Evolutionary conservation across 1,140 invertebrate genomes (phyloP).

Genomic region (Bombus haemorrhoidalis): DNA sequence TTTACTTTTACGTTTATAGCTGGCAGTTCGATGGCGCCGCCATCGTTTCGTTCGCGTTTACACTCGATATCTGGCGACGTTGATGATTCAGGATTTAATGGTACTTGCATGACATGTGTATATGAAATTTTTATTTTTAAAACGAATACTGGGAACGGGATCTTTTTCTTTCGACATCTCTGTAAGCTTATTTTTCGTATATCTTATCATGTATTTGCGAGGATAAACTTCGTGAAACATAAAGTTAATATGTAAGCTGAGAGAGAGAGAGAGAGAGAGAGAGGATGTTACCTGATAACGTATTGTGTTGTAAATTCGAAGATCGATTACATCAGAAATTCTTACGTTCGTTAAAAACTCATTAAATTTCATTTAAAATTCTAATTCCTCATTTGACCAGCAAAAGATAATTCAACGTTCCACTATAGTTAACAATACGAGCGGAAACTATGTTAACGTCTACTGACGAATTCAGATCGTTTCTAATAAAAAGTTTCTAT

Average conservation of each 20-base stretch:
- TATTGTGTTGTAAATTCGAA: not conserved
- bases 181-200: not conserved
- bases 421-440: not conserved
- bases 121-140: not conserved
- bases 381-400: not conserved
- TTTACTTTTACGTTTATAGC: conserved; percentile 33
- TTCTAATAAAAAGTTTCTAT: not conserved
- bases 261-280: too few relatives aligned
- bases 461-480: not conserved
- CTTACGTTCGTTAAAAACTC: not conserved
- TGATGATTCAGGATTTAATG: not conserved
- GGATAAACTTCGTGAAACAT: not conserved
- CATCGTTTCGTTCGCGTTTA: not conserved
- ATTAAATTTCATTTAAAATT: not conserved
- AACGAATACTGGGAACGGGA: not conserved
- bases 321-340: not conserved
- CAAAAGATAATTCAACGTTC: not conserved
- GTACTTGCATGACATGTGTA: not conserved
- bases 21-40: not conserved
- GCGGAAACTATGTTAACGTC: not conserved
- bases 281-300: not conserved
- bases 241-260: not conserved
- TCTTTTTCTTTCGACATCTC: not conserved
- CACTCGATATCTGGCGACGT: not conserved
- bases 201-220: not conserved